phyloP scores from a whole-genome alignment of 2,797 vertebrate genomes.

The Myotis daubentonii region DNA sequence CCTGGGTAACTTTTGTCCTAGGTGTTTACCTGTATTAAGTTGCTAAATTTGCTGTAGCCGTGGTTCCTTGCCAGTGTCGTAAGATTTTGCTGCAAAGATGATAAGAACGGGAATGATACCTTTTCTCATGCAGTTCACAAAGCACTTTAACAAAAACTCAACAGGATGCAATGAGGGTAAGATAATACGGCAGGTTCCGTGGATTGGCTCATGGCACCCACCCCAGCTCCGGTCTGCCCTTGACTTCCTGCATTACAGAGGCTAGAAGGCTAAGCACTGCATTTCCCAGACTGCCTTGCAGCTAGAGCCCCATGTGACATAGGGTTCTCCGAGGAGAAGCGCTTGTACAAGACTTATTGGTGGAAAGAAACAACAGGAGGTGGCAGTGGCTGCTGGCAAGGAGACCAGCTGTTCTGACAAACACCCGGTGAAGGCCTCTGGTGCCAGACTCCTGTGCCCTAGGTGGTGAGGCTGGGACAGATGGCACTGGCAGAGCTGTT shows the following conservation, averaged over 20 bases:
- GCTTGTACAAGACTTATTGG: background rate
- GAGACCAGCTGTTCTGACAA: background rate
- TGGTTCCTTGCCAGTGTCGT: slow-evolving; percentile 87
- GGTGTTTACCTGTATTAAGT: slow-evolving; percentile 90
- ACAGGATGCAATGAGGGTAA: too few species aligned
- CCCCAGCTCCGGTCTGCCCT: rapidly evolving
- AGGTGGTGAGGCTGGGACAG: background rate
- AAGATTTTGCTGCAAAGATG: slow-evolving; percentile 87
- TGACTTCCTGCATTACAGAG: background rate
- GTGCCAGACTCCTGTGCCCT: background rate
- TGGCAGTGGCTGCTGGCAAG: background rate
- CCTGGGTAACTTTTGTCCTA: rapidly evolving
- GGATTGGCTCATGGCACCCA: background rate
- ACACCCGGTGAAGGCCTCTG: background rate
- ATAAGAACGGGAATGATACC: background rate
- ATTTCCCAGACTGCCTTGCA: slow-evolving; percentile 9
- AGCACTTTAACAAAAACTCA: background rate
- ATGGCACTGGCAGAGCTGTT: background rate
- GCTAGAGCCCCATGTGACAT: background rate
- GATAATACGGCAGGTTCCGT: rapidly evolving
- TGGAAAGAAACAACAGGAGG: background rate
- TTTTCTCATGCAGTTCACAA: background rate
- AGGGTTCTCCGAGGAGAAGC: background rate
- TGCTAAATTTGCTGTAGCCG: slow-evolving; percentile 90
- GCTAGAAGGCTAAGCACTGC: background rate